phyloP scores from a whole-genome alignment of 2,797 vertebrate genomes.

The Gobionotothen gibberifrons region DNA sequence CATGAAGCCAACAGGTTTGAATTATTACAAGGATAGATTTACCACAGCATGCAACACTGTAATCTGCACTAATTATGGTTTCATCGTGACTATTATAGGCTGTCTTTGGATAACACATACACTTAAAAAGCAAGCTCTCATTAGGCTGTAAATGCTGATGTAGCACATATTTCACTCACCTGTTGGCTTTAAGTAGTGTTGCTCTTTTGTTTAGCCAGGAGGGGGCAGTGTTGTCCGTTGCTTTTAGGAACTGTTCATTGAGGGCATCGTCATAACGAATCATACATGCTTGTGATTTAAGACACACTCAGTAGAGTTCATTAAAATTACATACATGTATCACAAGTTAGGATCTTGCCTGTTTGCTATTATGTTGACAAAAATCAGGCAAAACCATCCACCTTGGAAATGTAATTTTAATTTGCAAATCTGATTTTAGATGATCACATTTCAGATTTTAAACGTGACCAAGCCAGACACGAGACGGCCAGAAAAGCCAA shows the following conservation, averaged over 20 bases:
- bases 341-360: constrained; percentile 36
- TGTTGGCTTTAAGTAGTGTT: constrained; percentile 69
- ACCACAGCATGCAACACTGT: constrained; percentile 69
- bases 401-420: constrained; percentile 36
- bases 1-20: constrained; percentile 62
- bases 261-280: constrained; percentile 37
- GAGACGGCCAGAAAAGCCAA: constrained; percentile 25
- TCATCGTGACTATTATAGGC: constrained; percentile 48
- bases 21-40: constrained; percentile 47
- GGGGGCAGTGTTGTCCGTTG: constrained; percentile 61
- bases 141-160: constrained; percentile 39
- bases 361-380: constrained; percentile 23
- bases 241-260: constrained; percentile 31
- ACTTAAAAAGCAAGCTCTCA: constrained; percentile 24
- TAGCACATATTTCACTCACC: constrained; percentile 47
- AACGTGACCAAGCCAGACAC: constrained; percentile 1
- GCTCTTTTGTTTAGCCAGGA: constrained; percentile 45
- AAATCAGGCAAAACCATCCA: constrained; percentile 46
- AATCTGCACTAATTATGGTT: constrained; percentile 52
- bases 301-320: constrained; percentile 24
- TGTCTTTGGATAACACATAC: constrained; percentile 43
- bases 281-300: constrained; percentile 48
- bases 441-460: constrained; percentile 6
- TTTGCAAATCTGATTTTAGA: constrained; percentile 7
- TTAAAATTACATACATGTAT: constrained; percentile 24